These are phyloP conservation scores for Elgaria multicarinata DNA, from an alignment of 2,113 vertebrate species.

Conservation along the genomic window DNA sequence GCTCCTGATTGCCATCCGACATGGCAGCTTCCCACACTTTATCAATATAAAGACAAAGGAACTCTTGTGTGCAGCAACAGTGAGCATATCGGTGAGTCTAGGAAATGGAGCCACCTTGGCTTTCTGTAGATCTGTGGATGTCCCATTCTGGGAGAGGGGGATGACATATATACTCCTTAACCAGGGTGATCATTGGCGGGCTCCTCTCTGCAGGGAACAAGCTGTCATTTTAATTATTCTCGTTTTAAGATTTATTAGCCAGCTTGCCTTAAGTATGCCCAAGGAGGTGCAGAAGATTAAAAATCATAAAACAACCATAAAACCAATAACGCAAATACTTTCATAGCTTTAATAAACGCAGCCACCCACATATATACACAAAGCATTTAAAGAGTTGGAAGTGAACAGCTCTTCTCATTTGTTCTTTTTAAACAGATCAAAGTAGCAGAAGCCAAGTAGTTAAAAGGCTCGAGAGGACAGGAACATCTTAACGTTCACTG, in stretches of 20 bases:
- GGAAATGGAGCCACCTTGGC: background rate
- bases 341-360: background rate
- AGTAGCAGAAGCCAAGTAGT: background rate
- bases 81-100: background rate
- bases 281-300: background rate
- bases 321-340: constrained; percentile 3
- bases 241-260: constrained; percentile 5
- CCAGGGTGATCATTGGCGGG: background rate
- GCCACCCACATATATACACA: background rate
- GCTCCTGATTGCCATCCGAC: background rate
- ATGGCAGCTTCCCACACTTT: too few species aligned
- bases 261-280: background rate
- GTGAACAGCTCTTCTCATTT: background rate
- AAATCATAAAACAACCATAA: background rate
- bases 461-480: background rate
- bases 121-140: background rate
- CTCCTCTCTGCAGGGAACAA: background rate
- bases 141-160: too few species aligned
- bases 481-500: background rate
- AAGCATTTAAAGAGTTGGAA: background rate
- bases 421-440: background rate
- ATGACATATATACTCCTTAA: background rate
- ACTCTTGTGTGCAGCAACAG: background rate
- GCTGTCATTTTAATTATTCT: background rate
- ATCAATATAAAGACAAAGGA: background rate